Evolutionary conservation across 2,113 vertebrate species (phyloP).

Genomic region (Neodon shergylaensis): DNA sequence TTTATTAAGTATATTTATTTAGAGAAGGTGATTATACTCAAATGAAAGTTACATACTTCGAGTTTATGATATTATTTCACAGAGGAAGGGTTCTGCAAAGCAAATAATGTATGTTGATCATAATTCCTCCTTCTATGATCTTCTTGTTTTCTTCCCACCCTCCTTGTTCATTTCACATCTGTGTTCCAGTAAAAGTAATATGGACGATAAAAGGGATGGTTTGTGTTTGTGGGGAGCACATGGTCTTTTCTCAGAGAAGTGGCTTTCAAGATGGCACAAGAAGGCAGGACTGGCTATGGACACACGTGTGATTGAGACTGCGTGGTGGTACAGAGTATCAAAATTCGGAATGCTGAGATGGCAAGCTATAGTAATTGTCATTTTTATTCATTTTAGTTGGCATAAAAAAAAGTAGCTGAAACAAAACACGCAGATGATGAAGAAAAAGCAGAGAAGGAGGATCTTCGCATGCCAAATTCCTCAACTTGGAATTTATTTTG

Average conservation of each 20-base stretch:
- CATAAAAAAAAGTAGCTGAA: background rate
- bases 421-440: background rate
- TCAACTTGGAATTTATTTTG: constrained; percentile 48
- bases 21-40: background rate
- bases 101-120: background rate
- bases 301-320: background rate
- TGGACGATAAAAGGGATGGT: background rate
- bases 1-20: background rate
- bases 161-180: background rate
- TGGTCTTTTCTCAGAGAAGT: background rate
- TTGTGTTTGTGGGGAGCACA: background rate
- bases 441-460: background rate
- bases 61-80: background rate
- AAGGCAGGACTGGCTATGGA: background rate
- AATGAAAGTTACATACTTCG: background rate
- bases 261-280: background rate
- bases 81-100: background rate
- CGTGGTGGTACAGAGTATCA: background rate
- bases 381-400: background rate
- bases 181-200: background rate
- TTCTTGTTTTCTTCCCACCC: background rate
- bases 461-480: background rate
- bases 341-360: background rate
- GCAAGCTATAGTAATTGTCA: background rate
- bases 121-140: background rate